Percentiles rank a stretch among this genome's conserved stretches.
Evolutionary conservation across 2,888 invertebrate genomes (phyloP).

Genomic region (Nephrotoma flavescens): DNA sequence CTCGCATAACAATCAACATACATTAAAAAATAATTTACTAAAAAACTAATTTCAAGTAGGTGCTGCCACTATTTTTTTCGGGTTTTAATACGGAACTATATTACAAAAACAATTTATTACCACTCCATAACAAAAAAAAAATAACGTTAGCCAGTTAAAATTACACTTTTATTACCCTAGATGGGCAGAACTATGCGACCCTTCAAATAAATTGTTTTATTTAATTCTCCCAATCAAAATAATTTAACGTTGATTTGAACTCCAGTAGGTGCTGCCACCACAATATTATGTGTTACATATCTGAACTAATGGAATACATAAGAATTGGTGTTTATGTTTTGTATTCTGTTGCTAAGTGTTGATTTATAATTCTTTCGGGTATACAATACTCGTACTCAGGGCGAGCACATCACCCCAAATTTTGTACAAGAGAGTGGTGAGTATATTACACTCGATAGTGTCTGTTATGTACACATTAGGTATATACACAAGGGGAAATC

Average conservation of each 20-base stretch:
- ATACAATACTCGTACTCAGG: background rate
- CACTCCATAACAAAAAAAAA: background rate
- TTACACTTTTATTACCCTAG: background rate
- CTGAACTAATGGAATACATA: background rate
- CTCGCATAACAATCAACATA: no score
- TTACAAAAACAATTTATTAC: background rate
- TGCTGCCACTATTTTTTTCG: background rate
- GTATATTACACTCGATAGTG: background rate
- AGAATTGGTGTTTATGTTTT: background rate
- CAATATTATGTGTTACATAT: background rate
- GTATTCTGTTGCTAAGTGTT: background rate
- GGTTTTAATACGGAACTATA: background rate
- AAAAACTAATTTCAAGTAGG: background rate
- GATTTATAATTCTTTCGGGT: background rate
- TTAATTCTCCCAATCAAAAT: background rate
- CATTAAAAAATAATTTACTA: no score
- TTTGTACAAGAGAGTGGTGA: background rate
- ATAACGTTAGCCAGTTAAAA: background rate
- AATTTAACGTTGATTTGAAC: background rate
- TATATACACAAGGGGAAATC: background rate
- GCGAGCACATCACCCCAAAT: background rate
- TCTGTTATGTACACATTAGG: no score
- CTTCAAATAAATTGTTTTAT: background rate
- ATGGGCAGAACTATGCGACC: background rate
- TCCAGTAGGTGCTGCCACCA: background rate